Evolutionary conservation across 2,888 invertebrate genomes (phyloP), one percentile per base, ranked within the genome.

Genomic region (Magallana nippona): DNA sequence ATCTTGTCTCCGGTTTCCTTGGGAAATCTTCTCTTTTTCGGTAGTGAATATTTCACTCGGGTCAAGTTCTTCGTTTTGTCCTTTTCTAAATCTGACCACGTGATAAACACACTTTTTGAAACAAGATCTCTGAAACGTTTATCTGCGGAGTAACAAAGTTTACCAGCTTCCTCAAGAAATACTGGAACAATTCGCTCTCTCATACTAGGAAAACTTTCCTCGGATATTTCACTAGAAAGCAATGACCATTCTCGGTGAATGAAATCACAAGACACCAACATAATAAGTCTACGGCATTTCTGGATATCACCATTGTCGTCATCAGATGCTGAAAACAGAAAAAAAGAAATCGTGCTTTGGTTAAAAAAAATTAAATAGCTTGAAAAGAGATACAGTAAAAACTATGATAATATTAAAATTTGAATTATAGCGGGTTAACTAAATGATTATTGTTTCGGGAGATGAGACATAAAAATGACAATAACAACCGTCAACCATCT

Each of bases 151-250:
- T 15, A 15, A 27, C 71, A 71, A 27, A 11, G 19, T 27, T 71
- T 71, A 27, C 27, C 32, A 15, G 71, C 22, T 13, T 90, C 88
- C 19, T 88, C 88, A 2, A 89, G 78, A 5, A 91, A 82, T 22
- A 91, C 85, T 10, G 91, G 91, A 56, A 91, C 88, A 17, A 91
- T 90, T 78, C 88, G 85, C 82, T 90, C 89, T 79, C 88, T 89
- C 15, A 88, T 83, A 85, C 88, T 88, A 32, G 90, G 62, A 90
- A 91, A 91, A 79, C 91, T 90, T n/a, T 90, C 89, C 77, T 90
- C 91, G 10, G 91, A 91, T 56, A 87, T 85, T 80, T 91, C 89
- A 81, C 90, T 90, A 86, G 91, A 91, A 71, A 91, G 86, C 13
- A 86, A 84, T 17, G 89, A 87, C 87, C 89, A 91, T 82, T 91